Evolutionary conservation across 2,888 invertebrate species (phyloP), one percentile per base, ranked within the genome.

Genomic region (Agrotis clavis): DNA sequence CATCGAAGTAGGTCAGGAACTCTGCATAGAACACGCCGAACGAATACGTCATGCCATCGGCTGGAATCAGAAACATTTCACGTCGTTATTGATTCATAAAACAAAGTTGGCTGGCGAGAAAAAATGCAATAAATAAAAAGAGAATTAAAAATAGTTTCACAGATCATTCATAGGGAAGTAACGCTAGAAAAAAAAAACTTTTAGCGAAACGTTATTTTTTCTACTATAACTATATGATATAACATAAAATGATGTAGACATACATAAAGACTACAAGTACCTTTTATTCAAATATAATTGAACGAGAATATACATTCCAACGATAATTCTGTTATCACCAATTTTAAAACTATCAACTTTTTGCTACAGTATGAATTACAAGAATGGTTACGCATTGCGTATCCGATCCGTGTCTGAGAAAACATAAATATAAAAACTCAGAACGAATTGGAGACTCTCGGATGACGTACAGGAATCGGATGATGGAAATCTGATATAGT

Each of bases 11-110:
- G 75, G 97, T 95, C 84, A 99, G 96, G 91, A 99, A 98, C 93
- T 99, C 98, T 82, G 97, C 97, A 94, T 98, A 98, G 94, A 99
- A 98, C 77, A 99, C 98, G 68, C 99, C 99, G 93, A 99, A 99
- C 19, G 99, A 99, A 96, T 99, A 99, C 66, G 99, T 99, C 93
- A 99, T 98, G 74, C 99, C 99, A 94, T 99, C 99, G 85, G 99
- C 99, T 98, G 97, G 86, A 97, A 97, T 77, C 77, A 90, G 83
- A 86, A 84, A 81, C 72, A 70, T 80, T 41, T 67, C 61, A 53
- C 54, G 35, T 76, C 62, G 59, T 86, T 84, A 86, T 70, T 76
- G 21, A 76, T 30, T 61, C 19, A 48, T 61, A 9, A 65, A 71
- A 56, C 9, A 21, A 67, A 35, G 11, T 59, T 6, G 2, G 19